These are phyloP conservation scores for Corbicula japonica DNA, from an alignment of 2,888 invertebrate genomes.

Conservation along the genomic window DNA sequence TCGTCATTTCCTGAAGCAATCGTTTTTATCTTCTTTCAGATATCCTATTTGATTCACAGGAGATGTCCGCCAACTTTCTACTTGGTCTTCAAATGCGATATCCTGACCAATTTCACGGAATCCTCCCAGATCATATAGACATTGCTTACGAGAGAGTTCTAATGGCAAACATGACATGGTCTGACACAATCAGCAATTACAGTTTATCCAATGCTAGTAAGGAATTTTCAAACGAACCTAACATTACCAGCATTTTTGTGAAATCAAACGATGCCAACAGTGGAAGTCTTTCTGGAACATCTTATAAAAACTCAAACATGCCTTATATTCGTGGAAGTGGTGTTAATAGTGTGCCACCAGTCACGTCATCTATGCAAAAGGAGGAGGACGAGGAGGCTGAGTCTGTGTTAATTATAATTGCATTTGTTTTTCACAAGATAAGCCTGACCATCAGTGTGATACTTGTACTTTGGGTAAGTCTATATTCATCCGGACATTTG, in stretches of 20 bases:
- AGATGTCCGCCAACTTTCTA: conserved; percentile 63
- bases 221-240: too few species aligned
- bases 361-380: conserved; percentile 5
- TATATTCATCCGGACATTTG: too few species aligned
- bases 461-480: conserved; percentile 77
- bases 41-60: conserved; percentile 68
- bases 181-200: conserved; percentile 12
- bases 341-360: background rate
- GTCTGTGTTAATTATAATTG: conserved; percentile 46
- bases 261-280: background rate
- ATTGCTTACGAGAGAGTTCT: conserved; percentile 68
- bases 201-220: too few species aligned
- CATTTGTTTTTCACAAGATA: conserved; percentile 60
- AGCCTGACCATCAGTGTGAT: conserved; percentile 78
- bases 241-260: too few species aligned
- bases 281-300: background rate
- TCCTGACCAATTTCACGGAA: conserved; percentile 62
- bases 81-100: conserved; percentile 62
- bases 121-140: conserved; percentile 52
- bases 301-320: background rate
- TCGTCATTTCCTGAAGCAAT: too few species aligned
- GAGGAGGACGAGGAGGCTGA: conserved; percentile 13
- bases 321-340: background rate
- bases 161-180: conserved; percentile 66
- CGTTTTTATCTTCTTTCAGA: conserved; percentile 70